phyloP scores from a whole-genome alignment of 2,113 vertebrate genomes.

The Microtus montanus region DNA sequence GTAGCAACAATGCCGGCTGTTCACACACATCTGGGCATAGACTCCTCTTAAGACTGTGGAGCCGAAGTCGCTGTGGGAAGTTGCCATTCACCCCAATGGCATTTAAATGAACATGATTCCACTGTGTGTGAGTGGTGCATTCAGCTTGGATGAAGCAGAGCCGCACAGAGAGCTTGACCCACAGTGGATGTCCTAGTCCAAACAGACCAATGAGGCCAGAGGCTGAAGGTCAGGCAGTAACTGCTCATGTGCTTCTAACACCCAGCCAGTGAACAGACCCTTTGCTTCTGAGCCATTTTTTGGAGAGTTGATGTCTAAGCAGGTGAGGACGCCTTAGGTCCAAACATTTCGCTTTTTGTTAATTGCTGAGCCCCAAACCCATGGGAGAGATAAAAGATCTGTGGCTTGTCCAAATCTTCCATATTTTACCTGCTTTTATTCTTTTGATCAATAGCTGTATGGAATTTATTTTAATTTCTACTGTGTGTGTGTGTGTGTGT shows the following conservation, averaged over 20 bases:
- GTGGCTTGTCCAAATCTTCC: neutral
- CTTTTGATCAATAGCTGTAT: neutral
- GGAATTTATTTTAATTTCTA: neutral
- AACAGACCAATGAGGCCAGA: neutral
- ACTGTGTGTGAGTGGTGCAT: no score
- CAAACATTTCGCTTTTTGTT: neutral
- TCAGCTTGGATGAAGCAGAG: no score
- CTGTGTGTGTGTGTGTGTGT: neutral
- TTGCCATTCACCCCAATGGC: neutral
- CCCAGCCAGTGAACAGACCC: neutral
- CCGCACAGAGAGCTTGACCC: neutral
- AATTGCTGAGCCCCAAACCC: neutral
- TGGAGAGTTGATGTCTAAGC: neutral
- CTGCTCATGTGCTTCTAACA: neutral
- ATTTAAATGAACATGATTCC: neutral
- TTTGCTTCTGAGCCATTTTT: neutral
- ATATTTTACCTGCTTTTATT: neutral
- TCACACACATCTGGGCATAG: neutral
- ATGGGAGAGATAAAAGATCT: neutral
- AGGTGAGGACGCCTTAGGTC: neutral
- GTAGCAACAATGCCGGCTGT: rapidly evolving
- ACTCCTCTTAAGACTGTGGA: neutral
- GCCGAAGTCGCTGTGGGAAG: neutral
- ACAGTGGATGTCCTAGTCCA: neutral
- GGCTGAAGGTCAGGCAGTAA: neutral